These are phyloP conservation scores for Hoplostethus atlanticus DNA, from an alignment of 2,797 vertebrate genomes.

Conservation along the genomic window DNA sequence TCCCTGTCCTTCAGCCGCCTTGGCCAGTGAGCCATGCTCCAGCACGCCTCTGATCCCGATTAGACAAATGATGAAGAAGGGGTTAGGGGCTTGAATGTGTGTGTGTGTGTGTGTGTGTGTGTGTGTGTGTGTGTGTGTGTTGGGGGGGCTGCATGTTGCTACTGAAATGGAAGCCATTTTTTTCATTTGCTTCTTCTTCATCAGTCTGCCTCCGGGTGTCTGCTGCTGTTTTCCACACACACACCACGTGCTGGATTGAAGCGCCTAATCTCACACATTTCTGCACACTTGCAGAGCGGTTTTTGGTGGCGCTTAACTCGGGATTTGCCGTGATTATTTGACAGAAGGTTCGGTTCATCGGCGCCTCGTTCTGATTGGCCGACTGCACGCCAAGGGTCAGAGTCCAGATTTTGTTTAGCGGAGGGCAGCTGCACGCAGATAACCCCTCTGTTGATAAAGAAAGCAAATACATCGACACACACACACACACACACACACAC, in stretches of 20 bases:
- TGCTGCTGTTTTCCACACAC: slow-evolving; percentile 14
- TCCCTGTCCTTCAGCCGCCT: slow-evolving; percentile 30
- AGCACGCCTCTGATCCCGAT: slow-evolving; percentile 41
- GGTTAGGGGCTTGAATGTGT: neutral
- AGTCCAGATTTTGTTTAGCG: slow-evolving; percentile 59
- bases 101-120: neutral
- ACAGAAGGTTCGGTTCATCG: slow-evolving; percentile 52
- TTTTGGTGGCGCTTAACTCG: slow-evolving; percentile 39
- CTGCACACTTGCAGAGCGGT: slow-evolving; percentile 23
- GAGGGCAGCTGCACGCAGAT: slow-evolving; percentile 58
- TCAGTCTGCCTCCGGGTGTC: slow-evolving; percentile 14
- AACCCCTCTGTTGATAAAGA: slow-evolving; percentile 50
- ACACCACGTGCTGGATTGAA: slow-evolving; percentile 3
- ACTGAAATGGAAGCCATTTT: slow-evolving; percentile 43
- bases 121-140: neutral
- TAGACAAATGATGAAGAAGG: slow-evolving; percentile 51
- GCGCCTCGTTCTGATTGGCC: slow-evolving; percentile 30
- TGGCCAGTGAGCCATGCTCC: slow-evolving; percentile 50
- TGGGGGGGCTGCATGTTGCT: slow-evolving; percentile 6
- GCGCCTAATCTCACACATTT: slow-evolving; percentile 31
- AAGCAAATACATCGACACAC: slow-evolving; percentile 38
- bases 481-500: neutral
- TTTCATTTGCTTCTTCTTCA: slow-evolving; percentile 28
- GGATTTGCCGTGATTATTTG: slow-evolving; percentile 65
- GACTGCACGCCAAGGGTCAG: slow-evolving; percentile 54